These are phyloP conservation scores for Saccopteryx leptura DNA, from an alignment of 2,113 vertebrate genomes.

Conservation along the genomic window DNA sequence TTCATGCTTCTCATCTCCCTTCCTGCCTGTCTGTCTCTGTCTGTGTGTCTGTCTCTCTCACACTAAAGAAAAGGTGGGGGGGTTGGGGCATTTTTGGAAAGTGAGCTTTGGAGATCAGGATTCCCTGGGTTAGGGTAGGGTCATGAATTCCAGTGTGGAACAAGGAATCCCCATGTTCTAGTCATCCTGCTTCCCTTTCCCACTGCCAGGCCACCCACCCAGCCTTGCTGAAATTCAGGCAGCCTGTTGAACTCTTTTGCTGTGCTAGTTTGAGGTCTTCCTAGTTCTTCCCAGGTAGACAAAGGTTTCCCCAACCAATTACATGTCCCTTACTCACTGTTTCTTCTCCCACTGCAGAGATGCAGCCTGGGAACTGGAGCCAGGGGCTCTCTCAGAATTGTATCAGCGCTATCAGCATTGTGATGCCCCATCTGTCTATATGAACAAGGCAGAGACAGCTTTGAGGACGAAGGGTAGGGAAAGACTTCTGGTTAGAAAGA, in stretches of 20 bases:
- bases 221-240: neutral
- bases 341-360: slow-evolving; percentile 78
- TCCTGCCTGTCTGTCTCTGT: too few species aligned
- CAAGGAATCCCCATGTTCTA: neutral
- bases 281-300: neutral
- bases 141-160: neutral
- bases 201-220: neutral
- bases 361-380: slow-evolving; percentile 84
- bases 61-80: too few species aligned
- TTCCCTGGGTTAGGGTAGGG: neutral
- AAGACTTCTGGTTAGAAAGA: neutral
- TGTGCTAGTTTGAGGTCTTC: neutral
- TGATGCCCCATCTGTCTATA: slow-evolving; percentile 79
- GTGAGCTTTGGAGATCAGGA: neutral
- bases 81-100: neutral
- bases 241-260: neutral
- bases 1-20: too few species aligned
- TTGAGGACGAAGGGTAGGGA: slow-evolving; percentile 82
- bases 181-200: neutral
- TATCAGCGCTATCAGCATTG: slow-evolving; percentile 82
- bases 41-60: too few species aligned
- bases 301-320: neutral
- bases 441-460: slow-evolving; percentile 80
- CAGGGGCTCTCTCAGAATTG: slow-evolving; percentile 82
- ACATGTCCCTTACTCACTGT: neutral